These are phyloP conservation scores for Acanthopagrus latus DNA, from an alignment of 2,797 vertebrate species.

Conservation along the genomic window DNA sequence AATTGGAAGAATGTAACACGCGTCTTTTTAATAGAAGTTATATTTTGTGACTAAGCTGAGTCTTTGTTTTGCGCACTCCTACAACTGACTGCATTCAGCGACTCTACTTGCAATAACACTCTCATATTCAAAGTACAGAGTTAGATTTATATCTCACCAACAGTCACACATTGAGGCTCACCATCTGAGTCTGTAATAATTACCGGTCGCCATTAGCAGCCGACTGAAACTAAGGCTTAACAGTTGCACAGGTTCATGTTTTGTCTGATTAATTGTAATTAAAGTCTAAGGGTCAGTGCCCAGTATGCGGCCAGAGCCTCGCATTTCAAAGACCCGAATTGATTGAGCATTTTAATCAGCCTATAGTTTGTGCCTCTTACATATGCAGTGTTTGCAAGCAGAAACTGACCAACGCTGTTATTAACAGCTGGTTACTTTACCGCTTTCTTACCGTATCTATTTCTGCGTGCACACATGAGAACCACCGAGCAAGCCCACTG, in stretches of 20 bases:
- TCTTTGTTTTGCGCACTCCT: background rate
- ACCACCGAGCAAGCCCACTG: too few species aligned
- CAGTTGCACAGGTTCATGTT: background rate
- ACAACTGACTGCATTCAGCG: background rate
- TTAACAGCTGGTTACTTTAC: conserved; percentile 13
- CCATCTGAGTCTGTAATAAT: conserved; percentile 33
- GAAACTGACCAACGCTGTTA: conserved; percentile 8
- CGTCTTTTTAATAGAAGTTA: conserved; percentile 12
- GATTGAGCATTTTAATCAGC: conserved; percentile 13
- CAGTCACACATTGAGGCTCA: conserved; percentile 22
- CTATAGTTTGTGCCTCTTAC: background rate
- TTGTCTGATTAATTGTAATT: conserved; percentile 28
- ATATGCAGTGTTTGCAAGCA: background rate
- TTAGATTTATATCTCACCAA: background rate
- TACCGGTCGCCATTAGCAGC: conserved; percentile 11
- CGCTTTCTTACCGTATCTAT: background rate
- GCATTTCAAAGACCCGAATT: background rate
- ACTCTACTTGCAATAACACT: background rate
- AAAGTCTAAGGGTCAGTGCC: conserved; percentile 13
- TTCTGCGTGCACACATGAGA: background rate
- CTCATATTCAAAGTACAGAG: background rate
- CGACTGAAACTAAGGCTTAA: conserved; percentile 9
- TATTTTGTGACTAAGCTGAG: conserved; percentile 9
- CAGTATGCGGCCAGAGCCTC: conserved; percentile 9
- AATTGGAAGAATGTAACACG: conserved; percentile 21